Evolutionary conservation across 1,140 invertebrate species (phyloP).

Genomic region (Drosophila aff.): DNA sequence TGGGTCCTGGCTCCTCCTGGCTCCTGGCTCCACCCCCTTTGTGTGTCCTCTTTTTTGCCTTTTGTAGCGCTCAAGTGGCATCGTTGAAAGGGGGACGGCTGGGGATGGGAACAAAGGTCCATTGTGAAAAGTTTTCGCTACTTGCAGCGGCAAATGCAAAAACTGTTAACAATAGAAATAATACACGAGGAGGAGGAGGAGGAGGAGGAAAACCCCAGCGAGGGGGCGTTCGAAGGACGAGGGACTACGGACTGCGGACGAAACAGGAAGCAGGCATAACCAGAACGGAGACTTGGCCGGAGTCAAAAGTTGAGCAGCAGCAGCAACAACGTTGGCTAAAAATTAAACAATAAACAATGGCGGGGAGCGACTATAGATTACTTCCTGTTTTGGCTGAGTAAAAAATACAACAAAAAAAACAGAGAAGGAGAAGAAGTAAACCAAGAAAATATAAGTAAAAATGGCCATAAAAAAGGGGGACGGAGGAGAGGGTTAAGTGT

Average conservation of each 20-base stretch:
- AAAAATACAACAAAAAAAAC: background rate
- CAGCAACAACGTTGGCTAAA: conserved; percentile 75
- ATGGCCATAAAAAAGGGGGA: background rate
- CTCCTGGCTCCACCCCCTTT: background rate
- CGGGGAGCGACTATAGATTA: conserved; percentile 79
- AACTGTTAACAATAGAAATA: conserved; percentile 83
- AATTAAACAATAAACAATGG: conserved; percentile 84
- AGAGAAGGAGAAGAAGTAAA: background rate
- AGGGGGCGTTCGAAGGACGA: background rate
- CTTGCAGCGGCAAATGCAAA: conserved; percentile 78
- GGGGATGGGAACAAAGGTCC: conserved; percentile 62
- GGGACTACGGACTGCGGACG: background rate
- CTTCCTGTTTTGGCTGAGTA: conserved; percentile 77
- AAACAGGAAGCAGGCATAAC: conserved; percentile 43
- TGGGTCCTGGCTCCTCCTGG: background rate
- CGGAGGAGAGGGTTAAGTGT: conserved; percentile 7
- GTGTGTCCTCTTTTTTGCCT: conserved; percentile 38
- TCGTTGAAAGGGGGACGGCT: conserved; percentile 33
- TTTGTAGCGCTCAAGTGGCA: conserved; percentile 77
- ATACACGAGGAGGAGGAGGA: conserved; percentile 36
- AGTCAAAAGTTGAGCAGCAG: conserved; percentile 51
- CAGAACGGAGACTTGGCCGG: conserved; percentile 46
- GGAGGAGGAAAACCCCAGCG: conserved; percentile 17
- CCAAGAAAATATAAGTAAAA: conserved; percentile 16
- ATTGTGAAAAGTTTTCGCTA: conserved; percentile 80